A percentile compares a stretch with the other conserved stretches of the same genome.
These are phyloP conservation scores for Flabesymbios commensalis DNA, from an alignment of 2,888 invertebrate species.

Conservation along the genomic window DNA sequence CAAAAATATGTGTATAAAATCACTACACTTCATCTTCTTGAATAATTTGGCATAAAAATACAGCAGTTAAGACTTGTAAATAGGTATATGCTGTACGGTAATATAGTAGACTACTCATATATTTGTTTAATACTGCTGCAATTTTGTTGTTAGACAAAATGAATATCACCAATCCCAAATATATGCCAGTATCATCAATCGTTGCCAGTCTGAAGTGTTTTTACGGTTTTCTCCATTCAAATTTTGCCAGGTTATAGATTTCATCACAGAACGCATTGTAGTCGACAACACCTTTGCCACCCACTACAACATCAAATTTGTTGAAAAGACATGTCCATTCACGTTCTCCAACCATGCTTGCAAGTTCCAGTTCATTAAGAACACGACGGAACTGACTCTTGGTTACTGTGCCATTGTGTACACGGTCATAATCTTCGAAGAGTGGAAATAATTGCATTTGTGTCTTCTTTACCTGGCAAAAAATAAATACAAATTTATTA, in stretches of 20 bases:
- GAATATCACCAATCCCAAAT: too few species aligned
- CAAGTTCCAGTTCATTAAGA: slow-evolving; percentile 57
- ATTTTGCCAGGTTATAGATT: slow-evolving; percentile 25
- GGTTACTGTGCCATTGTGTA: slow-evolving; percentile 59
- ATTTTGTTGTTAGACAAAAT: too few species aligned
- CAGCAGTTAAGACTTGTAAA: too few species aligned
- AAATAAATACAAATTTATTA: slow-evolving; percentile 4
- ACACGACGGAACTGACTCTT: slow-evolving; percentile 59
- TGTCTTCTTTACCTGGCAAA: slow-evolving; percentile 53
- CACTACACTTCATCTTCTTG: too few species aligned
- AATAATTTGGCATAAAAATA: too few species aligned
- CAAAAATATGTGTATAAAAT: too few species aligned
- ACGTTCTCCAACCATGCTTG: slow-evolving; percentile 48
- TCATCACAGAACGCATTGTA: slow-evolving; percentile 35
- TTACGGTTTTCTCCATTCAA: slow-evolving; percentile 21
- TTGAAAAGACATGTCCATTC: slow-evolving; percentile 54
- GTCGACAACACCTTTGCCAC: slow-evolving; percentile 35
- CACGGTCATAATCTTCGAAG: slow-evolving; percentile 60
- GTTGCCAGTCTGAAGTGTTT: not conserved
- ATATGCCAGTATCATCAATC: too few species aligned
- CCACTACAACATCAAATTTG: slow-evolving; percentile 54
- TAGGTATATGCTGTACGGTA: too few species aligned
- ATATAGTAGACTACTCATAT: too few species aligned
- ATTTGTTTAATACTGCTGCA: too few species aligned
- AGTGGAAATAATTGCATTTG: slow-evolving; percentile 61